phyloP scores from a whole-genome alignment of 2,113 vertebrate species.

The Ceratotherium simum region DNA sequence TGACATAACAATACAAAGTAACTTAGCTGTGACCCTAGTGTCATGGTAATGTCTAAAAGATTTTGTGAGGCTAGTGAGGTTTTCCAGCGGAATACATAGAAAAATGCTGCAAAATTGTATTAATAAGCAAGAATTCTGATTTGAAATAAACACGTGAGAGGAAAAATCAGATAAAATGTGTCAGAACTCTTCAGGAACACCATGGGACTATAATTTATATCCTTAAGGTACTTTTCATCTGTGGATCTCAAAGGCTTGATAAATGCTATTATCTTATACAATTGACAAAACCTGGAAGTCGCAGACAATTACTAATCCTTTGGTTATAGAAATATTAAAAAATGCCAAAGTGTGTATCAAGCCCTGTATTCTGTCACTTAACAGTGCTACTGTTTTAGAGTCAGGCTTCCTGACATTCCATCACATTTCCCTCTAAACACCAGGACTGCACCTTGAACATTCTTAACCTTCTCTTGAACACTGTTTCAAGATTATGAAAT shows the following conservation, averaged over 20 bases:
- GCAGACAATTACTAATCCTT: slow-evolving; percentile 3
- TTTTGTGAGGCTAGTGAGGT: slow-evolving; percentile 2
- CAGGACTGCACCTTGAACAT: not conserved
- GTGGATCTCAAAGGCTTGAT: not conserved
- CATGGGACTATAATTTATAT: not conserved
- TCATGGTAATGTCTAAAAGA: not conserved
- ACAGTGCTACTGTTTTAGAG: not conserved
- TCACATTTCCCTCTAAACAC: not conserved
- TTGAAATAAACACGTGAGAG: slow-evolving; percentile 34
- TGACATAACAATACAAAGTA: slow-evolving; percentile 29
- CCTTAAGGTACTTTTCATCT: not conserved
- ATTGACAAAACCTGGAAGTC: not conserved
- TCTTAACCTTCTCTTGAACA: not conserved
- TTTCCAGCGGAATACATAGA: not conserved
- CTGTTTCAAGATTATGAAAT: not conserved
- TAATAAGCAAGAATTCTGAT: slow-evolving; percentile 24
- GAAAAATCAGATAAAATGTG: slow-evolving; percentile 37
- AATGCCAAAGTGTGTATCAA: not conserved
- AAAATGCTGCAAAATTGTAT: not conserved
- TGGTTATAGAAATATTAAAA: slow-evolving; percentile 38
- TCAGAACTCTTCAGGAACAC: not conserved
- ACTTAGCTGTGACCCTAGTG: slow-evolving; percentile 2
- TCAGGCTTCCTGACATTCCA: not conserved
- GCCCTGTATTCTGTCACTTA: not conserved
- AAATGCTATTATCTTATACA: slow-evolving; percentile 19